phyloP scores from a whole-genome alignment of 1,140 invertebrate species.

The Macrostomum lignano region DNA sequence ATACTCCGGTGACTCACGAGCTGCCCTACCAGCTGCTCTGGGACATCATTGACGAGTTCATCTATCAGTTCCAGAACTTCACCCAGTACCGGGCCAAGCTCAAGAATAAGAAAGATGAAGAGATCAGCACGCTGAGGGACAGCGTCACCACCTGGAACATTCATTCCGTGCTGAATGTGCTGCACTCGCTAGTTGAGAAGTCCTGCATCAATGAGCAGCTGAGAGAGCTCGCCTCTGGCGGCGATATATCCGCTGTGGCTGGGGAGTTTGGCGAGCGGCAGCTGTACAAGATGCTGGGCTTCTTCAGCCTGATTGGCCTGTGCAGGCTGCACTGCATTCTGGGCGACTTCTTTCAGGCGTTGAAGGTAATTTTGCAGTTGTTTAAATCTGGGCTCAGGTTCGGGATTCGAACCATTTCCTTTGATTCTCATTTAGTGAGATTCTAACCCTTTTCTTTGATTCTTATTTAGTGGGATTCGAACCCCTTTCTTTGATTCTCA shows the following conservation, averaged over 20 bases:
- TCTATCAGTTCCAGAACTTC: conserved; percentile 68
- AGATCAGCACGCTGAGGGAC: conserved; percentile 40
- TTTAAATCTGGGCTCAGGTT: too few species aligned
- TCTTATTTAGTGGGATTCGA: too few species aligned
- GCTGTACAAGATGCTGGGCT: conserved; percentile 95
- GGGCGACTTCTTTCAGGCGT: too few species aligned
- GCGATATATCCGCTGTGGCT: conserved; percentile 35
- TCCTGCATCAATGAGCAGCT: conserved; percentile 90
- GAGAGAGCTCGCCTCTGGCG: neutral
- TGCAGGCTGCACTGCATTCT: conserved; percentile 73
- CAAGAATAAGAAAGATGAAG: conserved; percentile 49
- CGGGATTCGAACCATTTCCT: too few species aligned
- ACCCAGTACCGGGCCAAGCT: conserved; percentile 60
- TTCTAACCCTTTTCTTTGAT: too few species aligned
- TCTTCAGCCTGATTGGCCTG: conserved; percentile 80
- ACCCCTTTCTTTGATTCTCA: too few species aligned
- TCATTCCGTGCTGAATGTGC: conserved; percentile 77
- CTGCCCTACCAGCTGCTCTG: conserved; percentile 94
- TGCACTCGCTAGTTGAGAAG: conserved; percentile 86
- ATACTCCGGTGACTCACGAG: conserved; percentile 59
- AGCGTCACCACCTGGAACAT: conserved; percentile 88
- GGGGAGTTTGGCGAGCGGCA: conserved; percentile 78
- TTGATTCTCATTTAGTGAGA: too few species aligned
- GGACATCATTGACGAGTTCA: conserved; percentile 87
- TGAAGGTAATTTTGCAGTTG: too few species aligned